These are phyloP conservation scores for Ormyrus nitidulus DNA, from an alignment of 2,888 invertebrate genomes.

Conservation along the genomic window DNA sequence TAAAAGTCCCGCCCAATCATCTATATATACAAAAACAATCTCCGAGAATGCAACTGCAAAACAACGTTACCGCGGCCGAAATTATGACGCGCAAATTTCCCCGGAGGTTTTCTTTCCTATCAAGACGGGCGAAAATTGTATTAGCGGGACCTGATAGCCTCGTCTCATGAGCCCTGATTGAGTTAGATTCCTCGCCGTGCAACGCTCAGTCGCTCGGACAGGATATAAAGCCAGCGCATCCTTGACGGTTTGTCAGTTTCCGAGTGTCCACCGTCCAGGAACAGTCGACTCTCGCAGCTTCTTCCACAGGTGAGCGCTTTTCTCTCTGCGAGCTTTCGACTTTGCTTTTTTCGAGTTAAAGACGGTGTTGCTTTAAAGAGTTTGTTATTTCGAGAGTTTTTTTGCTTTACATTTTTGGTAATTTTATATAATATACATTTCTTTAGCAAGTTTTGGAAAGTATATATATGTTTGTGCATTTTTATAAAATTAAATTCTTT, in stretches of 20 bases:
- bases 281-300: conserved; percentile 5
- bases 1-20: no score
- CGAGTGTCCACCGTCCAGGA: conserved; percentile 42
- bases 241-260: conserved; percentile 42
- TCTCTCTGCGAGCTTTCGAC: background rate
- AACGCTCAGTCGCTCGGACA: conserved; percentile 21
- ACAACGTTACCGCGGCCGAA: background rate
- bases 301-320: background rate
- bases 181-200: conserved; percentile 34
- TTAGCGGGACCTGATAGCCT: conserved; percentile 41
- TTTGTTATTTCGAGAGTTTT: background rate
- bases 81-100: conserved; percentile 47
- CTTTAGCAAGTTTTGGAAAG: no score
- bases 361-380: background rate
- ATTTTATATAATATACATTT: no score
- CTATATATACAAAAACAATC: no score
- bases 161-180: conserved; percentile 35
- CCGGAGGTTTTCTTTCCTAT: conserved; percentile 43
- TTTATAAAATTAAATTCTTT: no score
- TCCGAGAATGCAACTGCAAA: no score
- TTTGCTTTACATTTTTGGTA: background rate
- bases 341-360: background rate
- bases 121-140: conserved; percentile 45
- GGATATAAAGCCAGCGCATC: conserved; percentile 50
- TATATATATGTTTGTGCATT: no score